Base-by-base conservation (phyloP, 1,140 invertebrate genomes). In the Schmidtea mediterranea region DNA sequence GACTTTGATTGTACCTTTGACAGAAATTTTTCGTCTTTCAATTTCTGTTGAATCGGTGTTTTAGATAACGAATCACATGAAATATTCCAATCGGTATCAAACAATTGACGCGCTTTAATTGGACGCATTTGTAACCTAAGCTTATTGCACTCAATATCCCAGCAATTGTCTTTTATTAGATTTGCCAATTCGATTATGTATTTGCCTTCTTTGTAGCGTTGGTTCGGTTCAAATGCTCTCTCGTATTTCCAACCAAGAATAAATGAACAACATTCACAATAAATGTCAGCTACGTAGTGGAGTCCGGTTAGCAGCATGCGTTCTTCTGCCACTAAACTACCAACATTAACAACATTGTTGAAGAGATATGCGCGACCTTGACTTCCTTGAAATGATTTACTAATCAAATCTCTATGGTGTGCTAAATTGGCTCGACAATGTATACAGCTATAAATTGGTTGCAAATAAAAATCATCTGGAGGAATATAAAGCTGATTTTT, bases 181-280 rank as follows among this genome's bases (percentile, higher is more conserved):
- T 98, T 90, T 49, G 87, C 89, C 67, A 98, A 73, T 70, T 98
- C 92, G 61, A 98, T 97, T 65, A 98, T 98, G 71, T 83, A 98
- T 72, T 98, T 98, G 52, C 92, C 92, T 71, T 99, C 92, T 71
- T 98, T 98, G 72, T 99, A 99, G 72, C 97, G 97, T 66, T 98
- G 92, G 69, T 86, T 94, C 53, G 87, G 87, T 69, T 97, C 90
- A 71, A 94, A 98, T 47, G 92, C 92, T 69, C 97, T 89, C 70
- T 94, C 87, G 74, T 99, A 99, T 84, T 98, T 98, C 92, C 92
- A 98, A 50, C 92, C 92, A 47, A 99, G 75, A 55, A 87, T 95
- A 22, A 87, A 97, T 69, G 95, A 95, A 69, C 92, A 99, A 63
- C 84, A 94, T 70, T 95, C 89, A 71, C 92, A 98, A 66, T 86